Evolutionary conservation across 2,113 vertebrate genomes (phyloP).

Genomic region (Tympanuchus pallidicinctus): DNA sequence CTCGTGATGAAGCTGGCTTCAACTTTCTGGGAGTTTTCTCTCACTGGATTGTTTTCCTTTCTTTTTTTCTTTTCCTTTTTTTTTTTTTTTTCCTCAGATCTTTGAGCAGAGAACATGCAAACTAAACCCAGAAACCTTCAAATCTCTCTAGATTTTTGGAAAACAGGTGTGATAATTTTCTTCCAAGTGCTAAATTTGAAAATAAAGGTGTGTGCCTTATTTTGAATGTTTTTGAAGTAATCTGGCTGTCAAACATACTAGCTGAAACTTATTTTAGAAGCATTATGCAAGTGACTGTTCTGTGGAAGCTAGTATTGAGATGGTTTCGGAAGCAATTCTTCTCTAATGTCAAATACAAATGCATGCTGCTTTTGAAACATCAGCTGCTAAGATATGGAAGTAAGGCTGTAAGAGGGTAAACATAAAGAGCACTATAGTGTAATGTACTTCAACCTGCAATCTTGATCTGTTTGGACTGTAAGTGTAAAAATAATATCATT

Average conservation of each 20-base stretch:
- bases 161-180: neutral
- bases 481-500: slow-evolving; percentile 5
- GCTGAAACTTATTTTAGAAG: neutral
- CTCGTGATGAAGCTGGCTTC: neutral
- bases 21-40: neutral
- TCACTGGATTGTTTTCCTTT: neutral
- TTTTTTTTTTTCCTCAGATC: neutral
- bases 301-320: neutral
- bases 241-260: neutral
- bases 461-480: neutral
- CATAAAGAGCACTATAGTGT: neutral
- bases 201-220: neutral
- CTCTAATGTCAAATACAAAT: neutral
- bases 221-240: neutral
- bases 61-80: neutral
- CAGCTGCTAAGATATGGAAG: neutral
- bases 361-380: neutral
- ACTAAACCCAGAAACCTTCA: neutral
- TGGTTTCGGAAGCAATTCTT: neutral
- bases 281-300: neutral
- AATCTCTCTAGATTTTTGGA: neutral
- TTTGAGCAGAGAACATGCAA: neutral
- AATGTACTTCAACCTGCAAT: neutral
- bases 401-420: neutral
- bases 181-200: neutral